Conservation (phyloP, 2,113 vertebrate species). For the Alouatta palliata region DNA sequence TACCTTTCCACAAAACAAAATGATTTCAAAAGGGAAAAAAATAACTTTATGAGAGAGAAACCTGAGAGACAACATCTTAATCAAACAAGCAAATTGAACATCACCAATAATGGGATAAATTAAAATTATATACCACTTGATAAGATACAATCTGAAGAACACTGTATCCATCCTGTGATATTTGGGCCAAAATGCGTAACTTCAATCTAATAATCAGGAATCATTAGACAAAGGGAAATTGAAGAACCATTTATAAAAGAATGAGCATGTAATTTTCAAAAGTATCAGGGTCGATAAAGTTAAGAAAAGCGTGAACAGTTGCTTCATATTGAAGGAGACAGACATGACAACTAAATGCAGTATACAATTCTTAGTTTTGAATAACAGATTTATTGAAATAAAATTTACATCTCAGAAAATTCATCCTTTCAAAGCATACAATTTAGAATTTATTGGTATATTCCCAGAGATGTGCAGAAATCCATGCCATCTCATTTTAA, state of each 20-base stretch:
- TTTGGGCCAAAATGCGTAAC: neutral
- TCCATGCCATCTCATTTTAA: neutral
- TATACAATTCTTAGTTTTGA: neutral
- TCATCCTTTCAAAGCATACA: neutral
- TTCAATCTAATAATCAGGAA: neutral
- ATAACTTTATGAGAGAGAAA: neutral
- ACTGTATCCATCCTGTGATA: neutral
- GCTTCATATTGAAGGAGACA: neutral
- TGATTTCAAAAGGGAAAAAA: neutral
- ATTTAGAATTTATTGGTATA: neutral
- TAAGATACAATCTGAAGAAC: neutral
- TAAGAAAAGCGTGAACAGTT: neutral
- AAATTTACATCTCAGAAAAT: neutral
- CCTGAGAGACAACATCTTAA: neutral
- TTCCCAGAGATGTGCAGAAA: neutral
- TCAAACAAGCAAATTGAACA: neutral
- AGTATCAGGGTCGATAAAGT: neutral
- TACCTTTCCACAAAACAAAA: conserved; percentile 18
- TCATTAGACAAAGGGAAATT: neutral
- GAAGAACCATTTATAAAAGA: neutral
- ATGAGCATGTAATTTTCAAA: neutral
- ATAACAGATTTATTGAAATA: neutral
- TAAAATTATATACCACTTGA: neutral
- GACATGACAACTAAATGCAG: neutral
- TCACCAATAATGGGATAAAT: neutral